phyloP scores from a whole-genome alignment of 2,113 vertebrate genomes.

The Poeciliopsis occidentalis region DNA sequence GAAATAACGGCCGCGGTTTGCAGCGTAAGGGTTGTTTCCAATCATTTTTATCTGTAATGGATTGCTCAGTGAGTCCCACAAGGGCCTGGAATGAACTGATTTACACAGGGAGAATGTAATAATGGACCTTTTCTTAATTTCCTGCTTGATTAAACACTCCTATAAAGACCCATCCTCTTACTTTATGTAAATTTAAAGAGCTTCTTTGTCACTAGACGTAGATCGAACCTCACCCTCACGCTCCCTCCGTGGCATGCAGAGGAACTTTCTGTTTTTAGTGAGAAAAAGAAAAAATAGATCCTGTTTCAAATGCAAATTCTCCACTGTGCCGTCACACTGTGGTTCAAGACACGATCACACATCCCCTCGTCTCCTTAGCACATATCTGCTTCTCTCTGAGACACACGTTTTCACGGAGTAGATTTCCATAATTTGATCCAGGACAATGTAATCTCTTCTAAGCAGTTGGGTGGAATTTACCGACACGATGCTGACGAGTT shows the following conservation, averaged over 20 bases:
- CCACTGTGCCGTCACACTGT: conserved; percentile 24
- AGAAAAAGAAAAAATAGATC: conserved; percentile 17
- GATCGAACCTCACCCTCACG: background rate
- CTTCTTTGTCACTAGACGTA: background rate
- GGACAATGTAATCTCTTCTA: conserved; percentile 45
- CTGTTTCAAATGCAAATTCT: conserved; percentile 62
- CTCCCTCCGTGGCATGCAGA: conserved; percentile 1
- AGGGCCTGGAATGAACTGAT: background rate
- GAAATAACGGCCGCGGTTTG: conserved; percentile 5
- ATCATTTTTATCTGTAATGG: conserved; percentile 31
- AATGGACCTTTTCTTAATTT: background rate
- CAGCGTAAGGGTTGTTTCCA: conserved; percentile 9
- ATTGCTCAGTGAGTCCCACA: conserved; percentile 15
- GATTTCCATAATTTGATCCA: conserved; percentile 50
- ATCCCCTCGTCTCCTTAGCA: conserved; percentile 38
- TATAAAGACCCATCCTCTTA: background rate
- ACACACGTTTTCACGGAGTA: conserved; percentile 24
- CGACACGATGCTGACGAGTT: conserved; percentile 29
- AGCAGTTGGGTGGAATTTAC: conserved; percentile 56
- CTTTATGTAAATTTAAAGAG: conserved; percentile 24
- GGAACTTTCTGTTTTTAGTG: conserved; percentile 22
- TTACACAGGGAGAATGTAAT: conserved; percentile 5
- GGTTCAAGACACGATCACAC: conserved; percentile 47
- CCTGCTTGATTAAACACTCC: background rate
- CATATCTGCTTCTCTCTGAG: conserved; percentile 25